Conservation (phyloP, 2,113 vertebrate species). For the Pyxicephalus adspersus region DNA sequence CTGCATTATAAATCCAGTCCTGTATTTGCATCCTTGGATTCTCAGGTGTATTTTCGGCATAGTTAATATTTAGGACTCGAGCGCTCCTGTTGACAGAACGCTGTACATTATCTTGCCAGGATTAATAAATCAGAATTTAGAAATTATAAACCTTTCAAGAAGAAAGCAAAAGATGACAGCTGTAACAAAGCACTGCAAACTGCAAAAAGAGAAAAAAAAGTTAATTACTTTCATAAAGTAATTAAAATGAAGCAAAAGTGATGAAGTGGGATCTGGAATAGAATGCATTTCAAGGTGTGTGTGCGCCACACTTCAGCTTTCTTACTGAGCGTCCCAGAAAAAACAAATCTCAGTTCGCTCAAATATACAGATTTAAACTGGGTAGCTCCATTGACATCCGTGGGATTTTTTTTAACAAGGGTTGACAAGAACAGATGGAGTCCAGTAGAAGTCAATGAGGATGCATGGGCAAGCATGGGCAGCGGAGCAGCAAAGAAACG, state of each 20-base stretch:
- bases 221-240: slow-evolving; percentile 20
- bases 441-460: too few species aligned
- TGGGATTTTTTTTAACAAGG: too few species aligned
- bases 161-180: slow-evolving; percentile 37
- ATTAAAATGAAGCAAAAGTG: not conserved
- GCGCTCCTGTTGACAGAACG: slow-evolving; percentile 13
- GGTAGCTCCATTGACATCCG: too few species aligned
- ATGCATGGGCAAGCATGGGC: too few species aligned
- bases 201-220: not conserved
- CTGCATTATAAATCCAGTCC: not conserved
- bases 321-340: too few species aligned
- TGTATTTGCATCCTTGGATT: slow-evolving; percentile 23
- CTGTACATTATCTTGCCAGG: slow-evolving; percentile 42
- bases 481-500: too few species aligned
- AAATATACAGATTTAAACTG: too few species aligned
- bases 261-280: too few species aligned
- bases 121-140: slow-evolving; percentile 52
- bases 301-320: too few species aligned
- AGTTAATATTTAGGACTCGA: slow-evolving; percentile 24
- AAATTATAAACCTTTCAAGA: slow-evolving; percentile 37
- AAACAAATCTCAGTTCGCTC: too few species aligned
- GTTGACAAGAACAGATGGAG: too few species aligned
- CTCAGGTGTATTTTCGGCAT: not conserved
- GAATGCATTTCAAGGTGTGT: too few species aligned
- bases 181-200: slow-evolving; percentile 7